phyloP scores from a whole-genome alignment of 2,888 invertebrate species.

The Gisinianus flammeolus region DNA sequence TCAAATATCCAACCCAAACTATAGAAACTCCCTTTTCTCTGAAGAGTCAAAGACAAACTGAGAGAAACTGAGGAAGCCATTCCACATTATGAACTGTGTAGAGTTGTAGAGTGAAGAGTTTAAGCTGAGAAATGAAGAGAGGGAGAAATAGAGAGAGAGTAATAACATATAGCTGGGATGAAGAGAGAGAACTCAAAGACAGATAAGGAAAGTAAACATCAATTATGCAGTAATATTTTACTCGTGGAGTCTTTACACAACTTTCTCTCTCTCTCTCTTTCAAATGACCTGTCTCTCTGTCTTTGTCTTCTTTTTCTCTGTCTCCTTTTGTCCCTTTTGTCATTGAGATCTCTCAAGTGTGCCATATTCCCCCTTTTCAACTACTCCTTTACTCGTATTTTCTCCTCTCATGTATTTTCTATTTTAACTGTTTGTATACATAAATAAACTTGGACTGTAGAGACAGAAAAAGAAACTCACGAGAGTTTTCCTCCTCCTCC shows the following conservation, averaged over 20 bases:
- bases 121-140: background rate
- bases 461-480: no score
- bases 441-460: no score
- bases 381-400: no score
- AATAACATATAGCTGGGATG: background rate
- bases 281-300: background rate
- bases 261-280: no score
- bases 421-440: no score
- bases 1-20: no score
- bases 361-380: no score
- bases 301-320: background rate
- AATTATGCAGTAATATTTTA: background rate
- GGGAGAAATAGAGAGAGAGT: background rate
- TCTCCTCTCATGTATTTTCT: no score
- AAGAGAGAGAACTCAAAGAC: background rate
- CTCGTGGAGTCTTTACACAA: conserved; percentile 6
- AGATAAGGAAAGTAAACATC: background rate
- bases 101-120: background rate
- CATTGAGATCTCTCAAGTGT: background rate
- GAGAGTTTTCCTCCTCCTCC: no score
- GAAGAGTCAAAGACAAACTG: no score
- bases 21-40: no score
- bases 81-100: background rate
- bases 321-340: background rate
- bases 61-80: background rate